Base-by-base conservation (phyloP, 1,140 invertebrate genomes). In the Nymphalis io region DNA sequence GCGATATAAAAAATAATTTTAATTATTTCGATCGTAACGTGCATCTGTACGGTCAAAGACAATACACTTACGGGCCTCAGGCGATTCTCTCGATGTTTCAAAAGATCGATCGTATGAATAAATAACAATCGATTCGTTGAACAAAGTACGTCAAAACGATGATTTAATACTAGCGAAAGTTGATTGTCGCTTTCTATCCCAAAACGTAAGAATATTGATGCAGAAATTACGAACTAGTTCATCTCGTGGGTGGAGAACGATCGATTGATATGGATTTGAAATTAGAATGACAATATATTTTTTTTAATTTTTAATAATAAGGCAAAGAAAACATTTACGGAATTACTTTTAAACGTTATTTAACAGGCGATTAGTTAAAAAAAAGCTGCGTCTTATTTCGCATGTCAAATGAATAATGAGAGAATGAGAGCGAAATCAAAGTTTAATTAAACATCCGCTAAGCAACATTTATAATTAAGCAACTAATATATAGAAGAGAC, bases 171-270 rank as follows among this genome's bases (percentile, higher is more conserved):
- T 63, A 72, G 79, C 72, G 82, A 83, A 83, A 83, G 82, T 76
- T 63, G 72, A 75, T 68, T 78, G 63, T 81, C 76, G 70, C 78
- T 82, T 80, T 79, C 78, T 79, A 79, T 53, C 72, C 78, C 74
- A 75, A 80, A 80, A 76, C 68, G 77, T 74, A 51, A 70, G 27
- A 72, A 62, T 66, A 69, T 75, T 53, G 67, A 66, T 63, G 46
- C 70, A 39, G 60, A 68, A 70, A 5, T 40, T 58, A 63, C 38
- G 6, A 44, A 65, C 63, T 23, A n/a, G 46, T 39, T 23, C 53
- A 33, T 8, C 3, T 46, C 33, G 51, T 70, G 20, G 68, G 60
- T 55, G 51, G 11, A 27, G 20, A 27, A 0, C 51, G 51, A 55
- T 0, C 51, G 51, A 55, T 55, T 27, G 20, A 55, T 55, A 27